phyloP scores from a whole-genome alignment of 2,888 invertebrate species.

The Hymenopus coronatus region DNA sequence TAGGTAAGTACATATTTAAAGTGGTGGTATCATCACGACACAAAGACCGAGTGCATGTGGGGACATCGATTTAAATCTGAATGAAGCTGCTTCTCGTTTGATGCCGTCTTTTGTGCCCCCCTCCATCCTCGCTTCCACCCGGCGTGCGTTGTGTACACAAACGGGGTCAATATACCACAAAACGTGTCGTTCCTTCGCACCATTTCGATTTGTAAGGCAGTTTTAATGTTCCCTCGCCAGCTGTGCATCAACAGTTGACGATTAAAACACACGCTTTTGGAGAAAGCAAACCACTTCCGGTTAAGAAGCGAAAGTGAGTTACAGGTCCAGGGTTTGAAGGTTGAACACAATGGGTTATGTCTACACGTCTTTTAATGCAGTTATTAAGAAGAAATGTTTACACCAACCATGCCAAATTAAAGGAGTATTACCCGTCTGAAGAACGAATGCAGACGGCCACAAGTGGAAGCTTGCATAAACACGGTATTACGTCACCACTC shows the following conservation, averaged over 20 bases:
- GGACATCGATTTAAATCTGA: constrained; percentile 22
- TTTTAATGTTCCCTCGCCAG: not conserved
- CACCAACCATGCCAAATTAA: no score
- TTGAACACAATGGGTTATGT: no score
- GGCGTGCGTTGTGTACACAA: not conserved
- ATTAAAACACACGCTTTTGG: not conserved
- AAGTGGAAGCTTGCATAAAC: no score
- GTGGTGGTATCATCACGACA: not conserved
- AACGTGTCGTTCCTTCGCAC: not conserved
- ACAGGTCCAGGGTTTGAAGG: no score
- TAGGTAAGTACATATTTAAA: not conserved
- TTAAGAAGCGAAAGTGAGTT: no score
- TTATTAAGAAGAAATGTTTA: no score
- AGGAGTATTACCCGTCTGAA: no score
- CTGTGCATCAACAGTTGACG: not conserved
- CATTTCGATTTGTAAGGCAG: not conserved
- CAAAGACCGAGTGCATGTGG: not conserved
- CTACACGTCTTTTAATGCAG: no score
- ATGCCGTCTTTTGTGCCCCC: not conserved
- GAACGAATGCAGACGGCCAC: no score
- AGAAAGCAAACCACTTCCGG: no score
- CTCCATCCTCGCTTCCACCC: not conserved
- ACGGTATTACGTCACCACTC: no score
- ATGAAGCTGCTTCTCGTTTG: not conserved
- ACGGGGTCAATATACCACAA: not conserved